phyloP scores from a whole-genome alignment of 1,140 invertebrate species.

The Muscidifurax raptorellus region DNA sequence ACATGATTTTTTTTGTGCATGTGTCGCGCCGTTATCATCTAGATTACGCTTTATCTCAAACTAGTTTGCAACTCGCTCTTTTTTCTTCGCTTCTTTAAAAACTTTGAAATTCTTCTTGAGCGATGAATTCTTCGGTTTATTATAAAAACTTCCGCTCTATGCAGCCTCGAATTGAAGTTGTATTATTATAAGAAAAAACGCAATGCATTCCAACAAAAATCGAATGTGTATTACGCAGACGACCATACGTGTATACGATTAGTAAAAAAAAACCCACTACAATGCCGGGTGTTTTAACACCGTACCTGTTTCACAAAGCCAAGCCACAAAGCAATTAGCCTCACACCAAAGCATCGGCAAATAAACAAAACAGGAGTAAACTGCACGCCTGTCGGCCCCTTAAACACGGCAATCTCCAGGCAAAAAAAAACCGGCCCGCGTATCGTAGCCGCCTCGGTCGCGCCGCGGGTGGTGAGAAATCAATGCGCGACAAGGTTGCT shows the following conservation, averaged over 20 bases:
- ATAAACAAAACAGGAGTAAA: neutral
- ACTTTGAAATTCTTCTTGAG: neutral
- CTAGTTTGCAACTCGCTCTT: neutral
- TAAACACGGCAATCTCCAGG: neutral
- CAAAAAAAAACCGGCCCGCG: neutral
- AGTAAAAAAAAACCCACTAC: too few relatives aligned
- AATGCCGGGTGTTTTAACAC: too few relatives aligned
- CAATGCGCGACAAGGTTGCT: constrained; percentile 39
- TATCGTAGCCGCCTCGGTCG: neutral
- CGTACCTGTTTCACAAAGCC: neutral
- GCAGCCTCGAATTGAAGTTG: too few relatives aligned
- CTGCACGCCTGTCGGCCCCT: neutral
- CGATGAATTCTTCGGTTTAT: neutral
- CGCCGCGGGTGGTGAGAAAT: constrained; percentile 4
- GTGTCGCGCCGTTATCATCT: neutral
- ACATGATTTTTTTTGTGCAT: neutral
- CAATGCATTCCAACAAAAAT: too few relatives aligned
- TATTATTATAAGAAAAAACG: too few relatives aligned
- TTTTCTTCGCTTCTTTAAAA: neutral
- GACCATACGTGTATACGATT: too few relatives aligned
- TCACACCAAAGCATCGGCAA: neutral
- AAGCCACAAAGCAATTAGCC: neutral
- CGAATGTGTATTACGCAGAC: too few relatives aligned
- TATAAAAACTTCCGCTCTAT: too few relatives aligned
- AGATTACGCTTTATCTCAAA: neutral